Evolutionary conservation across 2,888 invertebrate genomes (phyloP).

Genomic region (Tipula vernalis): DNA sequence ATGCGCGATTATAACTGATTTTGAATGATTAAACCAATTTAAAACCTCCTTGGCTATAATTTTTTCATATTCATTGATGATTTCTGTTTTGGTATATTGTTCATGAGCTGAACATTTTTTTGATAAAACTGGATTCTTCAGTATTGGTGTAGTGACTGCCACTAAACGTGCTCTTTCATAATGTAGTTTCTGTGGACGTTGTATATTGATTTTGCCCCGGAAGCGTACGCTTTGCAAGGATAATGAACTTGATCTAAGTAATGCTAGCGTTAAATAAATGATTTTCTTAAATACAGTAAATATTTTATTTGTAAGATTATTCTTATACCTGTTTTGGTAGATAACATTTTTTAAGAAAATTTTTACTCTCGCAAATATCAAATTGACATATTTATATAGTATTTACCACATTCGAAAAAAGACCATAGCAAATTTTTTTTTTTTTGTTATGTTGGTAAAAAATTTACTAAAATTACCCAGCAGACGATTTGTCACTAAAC

Average conservation of each 20-base stretch:
- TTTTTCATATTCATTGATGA: conserved; percentile 54
- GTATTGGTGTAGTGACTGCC: conserved; percentile 51
- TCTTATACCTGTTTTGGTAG: background rate
- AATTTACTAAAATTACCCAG: no score
- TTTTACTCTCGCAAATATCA: background rate
- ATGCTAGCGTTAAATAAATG: conserved; percentile 28
- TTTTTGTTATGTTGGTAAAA: no score
- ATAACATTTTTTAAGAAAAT: background rate
- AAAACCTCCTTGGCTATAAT: conserved; percentile 60
- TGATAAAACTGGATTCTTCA: conserved; percentile 36
- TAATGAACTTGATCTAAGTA: conserved; percentile 35
- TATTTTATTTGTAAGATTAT: background rate
- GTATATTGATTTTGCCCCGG: conserved; percentile 65
- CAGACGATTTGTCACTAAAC: no score
- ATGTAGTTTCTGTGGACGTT: conserved; percentile 57
- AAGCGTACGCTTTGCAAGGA: conserved; percentile 49
- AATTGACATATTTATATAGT: background rate
- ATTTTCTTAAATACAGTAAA: background rate
- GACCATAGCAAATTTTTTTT: no score
- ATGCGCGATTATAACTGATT: conserved; percentile 60
- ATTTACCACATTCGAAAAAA: no score
- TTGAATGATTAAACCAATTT: conserved; percentile 56
- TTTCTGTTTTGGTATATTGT: conserved; percentile 17
- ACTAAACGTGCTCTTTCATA: conserved; percentile 53
- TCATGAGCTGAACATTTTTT: conserved; percentile 23